Percentiles rank a stretch among this genome's conserved stretches.
phyloP scores from a whole-genome alignment of 37 sponge, comb jelly and placozoan species.

The Bolinopsis microptera region DNA sequence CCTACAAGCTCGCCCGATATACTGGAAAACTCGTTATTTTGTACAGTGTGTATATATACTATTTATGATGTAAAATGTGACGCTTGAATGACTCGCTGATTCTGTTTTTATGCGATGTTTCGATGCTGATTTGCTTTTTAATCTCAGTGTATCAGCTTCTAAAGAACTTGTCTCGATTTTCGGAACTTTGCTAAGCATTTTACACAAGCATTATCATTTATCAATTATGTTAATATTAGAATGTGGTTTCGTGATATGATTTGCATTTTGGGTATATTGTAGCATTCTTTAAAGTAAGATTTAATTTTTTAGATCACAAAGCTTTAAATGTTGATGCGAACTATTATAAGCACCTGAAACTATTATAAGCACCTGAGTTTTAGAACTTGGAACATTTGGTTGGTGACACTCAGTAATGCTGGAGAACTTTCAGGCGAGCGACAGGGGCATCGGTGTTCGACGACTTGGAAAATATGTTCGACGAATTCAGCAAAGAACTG shows the following conservation, averaged over 20 bases:
- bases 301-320: not conserved
- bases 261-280: not conserved
- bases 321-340: not conserved
- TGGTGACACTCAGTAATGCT: not conserved
- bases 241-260: not conserved
- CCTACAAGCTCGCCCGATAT: too few species aligned
- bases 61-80: not conserved
- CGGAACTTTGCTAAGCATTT: not conserved
- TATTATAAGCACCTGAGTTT: not conserved
- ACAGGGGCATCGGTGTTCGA: slow-evolving; percentile 18
- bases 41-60: not conserved
- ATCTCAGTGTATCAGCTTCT: not conserved
- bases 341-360: not conserved
- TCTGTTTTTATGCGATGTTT: not conserved
- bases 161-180: not conserved
- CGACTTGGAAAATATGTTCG: slow-evolving; percentile 61
- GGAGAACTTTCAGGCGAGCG: not conserved
- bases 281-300: not conserved
- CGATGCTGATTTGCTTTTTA: not conserved
- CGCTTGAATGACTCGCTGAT: not conserved
- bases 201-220: too few species aligned
- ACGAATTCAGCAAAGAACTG: slow-evolving; percentile 65
- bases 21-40: not conserved
- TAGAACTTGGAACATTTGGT: not conserved
- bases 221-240: not conserved